Evolutionary conservation across 2,797 vertebrate species (phyloP), one percentile per base, ranked within the genome.

Genomic region (Oryzias dopingdopingensis): DNA sequence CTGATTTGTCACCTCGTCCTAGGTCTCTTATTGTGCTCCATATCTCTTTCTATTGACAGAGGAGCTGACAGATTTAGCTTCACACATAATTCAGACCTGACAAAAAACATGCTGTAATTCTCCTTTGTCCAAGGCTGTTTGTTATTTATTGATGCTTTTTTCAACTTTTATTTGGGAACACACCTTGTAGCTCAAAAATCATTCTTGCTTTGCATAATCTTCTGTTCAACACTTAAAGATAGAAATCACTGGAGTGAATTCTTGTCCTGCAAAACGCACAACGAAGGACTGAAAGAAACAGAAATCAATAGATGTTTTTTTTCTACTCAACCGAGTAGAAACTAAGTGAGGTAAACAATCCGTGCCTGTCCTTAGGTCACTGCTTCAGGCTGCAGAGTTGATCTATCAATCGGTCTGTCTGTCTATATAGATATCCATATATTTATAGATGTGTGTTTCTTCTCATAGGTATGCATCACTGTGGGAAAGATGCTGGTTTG

Each of bases 341-440:
- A 63, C 66, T 44, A 37, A 56, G 55, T 60, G 16, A 47, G 55
- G 15, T 65, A 80, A 78, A 49, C 49, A 42, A 58, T 52, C 62
- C 67, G 59, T 76, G 85, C 77, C 79, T 86, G 79, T 78, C 85
- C 86, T 85, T 84, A 86, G 88, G 88, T 88, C 88, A 86, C 44
- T 0, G 56, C 77, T 79, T 80, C 80, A 65, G 74, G 73, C 77
- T 44, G 69, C 62, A 43, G 50, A 65, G 55, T 37, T 22, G 20
- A 22, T 47, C 46, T 52, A 52, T 52, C 48, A 42, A 42, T 43
- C 40, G 12, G 4, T 26, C 4, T 26, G 6, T 26, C 24, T 26
- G 8, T 8, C 7, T 10, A 32, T 32, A 8, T 32, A 12, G 8
- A 1, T 10, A 32, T 32, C 1, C 6, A 29, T 29, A 6, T 29